These are phyloP conservation scores for Adrianichthys oophorus DNA, from an alignment of 2,797 vertebrate species.

Conservation along the genomic window DNA sequence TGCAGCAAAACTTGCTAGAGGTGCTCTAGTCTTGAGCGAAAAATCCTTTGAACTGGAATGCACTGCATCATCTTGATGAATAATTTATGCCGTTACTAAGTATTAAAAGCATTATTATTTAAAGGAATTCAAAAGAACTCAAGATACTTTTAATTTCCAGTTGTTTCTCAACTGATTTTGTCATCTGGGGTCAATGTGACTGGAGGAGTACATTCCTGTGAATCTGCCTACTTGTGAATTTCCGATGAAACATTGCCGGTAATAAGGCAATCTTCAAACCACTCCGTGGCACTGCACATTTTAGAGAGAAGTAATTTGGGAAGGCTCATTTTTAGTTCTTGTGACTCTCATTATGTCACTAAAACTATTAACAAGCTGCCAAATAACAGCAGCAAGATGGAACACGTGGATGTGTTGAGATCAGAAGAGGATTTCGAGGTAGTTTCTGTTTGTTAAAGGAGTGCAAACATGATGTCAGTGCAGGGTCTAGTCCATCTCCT, in stretches of 20 bases:
- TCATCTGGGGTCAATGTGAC: not conserved
- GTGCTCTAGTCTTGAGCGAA: conserved; percentile 36
- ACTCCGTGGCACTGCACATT: not conserved
- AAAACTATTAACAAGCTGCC: conserved; percentile 23
- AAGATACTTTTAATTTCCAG: not conserved
- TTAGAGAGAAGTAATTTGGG: conserved; percentile 1
- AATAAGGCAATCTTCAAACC: not conserved
- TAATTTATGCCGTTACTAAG: conserved; percentile 20
- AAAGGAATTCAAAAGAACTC: conserved; percentile 1
- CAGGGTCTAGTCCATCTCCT: conserved; percentile 28
- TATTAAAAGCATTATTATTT: conserved; percentile 7
- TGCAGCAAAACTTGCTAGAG: conserved; percentile 31
- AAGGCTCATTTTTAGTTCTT: conserved; percentile 21
- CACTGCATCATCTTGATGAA: not conserved
- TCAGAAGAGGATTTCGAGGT: conserved; percentile 19
- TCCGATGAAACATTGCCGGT: not conserved
- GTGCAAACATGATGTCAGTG: conserved; percentile 37
- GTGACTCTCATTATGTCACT: conserved; percentile 27
- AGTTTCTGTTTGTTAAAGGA: conserved; percentile 27
- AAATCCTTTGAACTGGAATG: conserved; percentile 29
- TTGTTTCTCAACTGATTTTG: conserved; percentile 8
- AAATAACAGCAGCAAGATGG: conserved; percentile 22
- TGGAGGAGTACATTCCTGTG: conserved; percentile 1
- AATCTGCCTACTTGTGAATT: not conserved
- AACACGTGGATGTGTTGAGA: conserved; percentile 35